Conservation (phyloP, 92 coral and sea anemone genomes). For the Pocillopora grandis region DNA sequence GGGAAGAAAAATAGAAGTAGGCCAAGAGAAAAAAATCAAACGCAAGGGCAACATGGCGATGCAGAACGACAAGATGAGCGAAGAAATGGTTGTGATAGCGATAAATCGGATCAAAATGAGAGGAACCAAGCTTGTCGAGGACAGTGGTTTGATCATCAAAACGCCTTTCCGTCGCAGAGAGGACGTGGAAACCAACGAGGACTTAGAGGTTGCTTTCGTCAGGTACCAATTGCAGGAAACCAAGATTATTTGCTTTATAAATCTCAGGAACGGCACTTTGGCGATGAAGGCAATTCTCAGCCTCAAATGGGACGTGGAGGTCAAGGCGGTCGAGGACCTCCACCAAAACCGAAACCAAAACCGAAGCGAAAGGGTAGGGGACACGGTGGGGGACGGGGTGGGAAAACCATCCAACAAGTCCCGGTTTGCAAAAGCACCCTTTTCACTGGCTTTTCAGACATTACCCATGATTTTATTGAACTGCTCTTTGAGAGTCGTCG, state of each 20-base stretch:
- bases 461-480: slow-evolving; percentile 66
- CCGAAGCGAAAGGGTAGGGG: slow-evolving; percentile 3
- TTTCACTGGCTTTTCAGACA: background rate
- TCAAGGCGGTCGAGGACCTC: background rate
- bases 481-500: slow-evolving; percentile 64
- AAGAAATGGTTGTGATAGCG: background rate
- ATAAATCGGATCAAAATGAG: background rate
- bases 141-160: too few relatives aligned
- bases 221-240: too few relatives aligned
- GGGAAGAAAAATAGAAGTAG: background rate
- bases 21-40: background rate
- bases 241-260: too few relatives aligned
- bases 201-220: background rate
- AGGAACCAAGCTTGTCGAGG: background rate
- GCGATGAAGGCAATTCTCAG: background rate
- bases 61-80: background rate
- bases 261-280: background rate
- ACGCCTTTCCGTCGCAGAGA: too few relatives aligned
- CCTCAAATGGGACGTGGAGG: background rate
- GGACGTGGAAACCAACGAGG: background rate
- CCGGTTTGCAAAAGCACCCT: too few relatives aligned
- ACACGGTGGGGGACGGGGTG: slow-evolving; percentile 8
- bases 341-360: background rate
- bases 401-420: too few relatives aligned
- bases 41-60: background rate